Evolutionary conservation across 1,140 invertebrate genomes (phyloP), one percentile per base, ranked within the genome.

Genomic region (Polypedilum vanderplanki): DNA sequence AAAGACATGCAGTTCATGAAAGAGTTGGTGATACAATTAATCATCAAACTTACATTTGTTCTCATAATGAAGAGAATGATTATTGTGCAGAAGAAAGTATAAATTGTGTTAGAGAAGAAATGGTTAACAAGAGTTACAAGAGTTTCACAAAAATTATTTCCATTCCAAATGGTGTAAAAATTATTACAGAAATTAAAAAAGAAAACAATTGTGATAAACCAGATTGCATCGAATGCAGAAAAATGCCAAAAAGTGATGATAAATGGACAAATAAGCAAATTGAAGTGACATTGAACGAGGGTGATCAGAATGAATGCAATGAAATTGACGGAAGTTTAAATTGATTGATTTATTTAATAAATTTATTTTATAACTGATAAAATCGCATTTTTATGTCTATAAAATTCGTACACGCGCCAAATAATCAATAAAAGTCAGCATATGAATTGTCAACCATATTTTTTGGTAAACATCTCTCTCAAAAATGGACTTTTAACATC

Each of bases 141-240:
- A 70, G 65, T 17, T 22, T 20, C 65, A 70, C 65, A 9, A 70
- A 70, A 22, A 70, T 70, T 1, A 18, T 70, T 22, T 20, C 65
- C 0, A 22, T 70, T 18, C 65, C 65, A 70, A 70, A 70, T 70
- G 65, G 65, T 7, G 65, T 70, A 5, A 70, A 12, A 70, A 70
- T 70, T 10, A 20, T 70, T 18, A 70, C 65, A 1, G 65, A 70
- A 20, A 70, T 70, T 8, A 20, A 20, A 18, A 70, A 22, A 20
- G 65, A 70, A 10, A 17, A 70, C 7, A 67, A 67, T 20, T n/a
- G 7, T 20, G 17, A 18, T 4, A 7, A 7, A 20, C 17, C n/a
- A 8, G 65, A 70, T 70, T n/a, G 18, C 1, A 70, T 18, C 65
- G 65, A 18, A 18, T 18, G 18, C 20, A 22, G 9, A 12, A 70